Percentiles rank a stretch among this genome's conserved stretches.
Conservation (phyloP, 2,888 invertebrate species). For the Archips xylosteana region DNA sequence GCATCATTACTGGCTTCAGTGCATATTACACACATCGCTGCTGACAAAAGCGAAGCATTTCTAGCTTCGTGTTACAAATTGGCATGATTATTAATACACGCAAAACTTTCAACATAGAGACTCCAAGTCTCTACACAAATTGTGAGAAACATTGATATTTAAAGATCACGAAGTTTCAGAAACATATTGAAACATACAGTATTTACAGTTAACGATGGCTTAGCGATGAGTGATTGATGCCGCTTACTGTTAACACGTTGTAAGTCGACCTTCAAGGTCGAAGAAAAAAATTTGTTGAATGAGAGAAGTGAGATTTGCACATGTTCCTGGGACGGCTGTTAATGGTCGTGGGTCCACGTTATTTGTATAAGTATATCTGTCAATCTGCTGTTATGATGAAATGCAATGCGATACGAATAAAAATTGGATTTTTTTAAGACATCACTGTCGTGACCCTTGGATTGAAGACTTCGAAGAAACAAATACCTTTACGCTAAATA, state of each 20-base stretch:
- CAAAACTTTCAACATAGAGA: constrained; percentile 12
- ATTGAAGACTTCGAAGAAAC: no score
- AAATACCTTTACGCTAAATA: no score
- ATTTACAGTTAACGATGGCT: neutral
- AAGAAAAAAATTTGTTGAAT: constrained; percentile 5
- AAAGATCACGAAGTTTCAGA: neutral
- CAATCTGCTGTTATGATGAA: no score
- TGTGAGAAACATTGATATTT: neutral
- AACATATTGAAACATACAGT: neutral
- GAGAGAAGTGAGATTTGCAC: neutral
- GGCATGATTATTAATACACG: constrained; percentile 9
- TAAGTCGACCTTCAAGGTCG: neutral
- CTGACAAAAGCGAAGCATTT: constrained; percentile 31
- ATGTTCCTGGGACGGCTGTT: neutral
- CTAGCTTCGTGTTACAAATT: constrained; percentile 14
- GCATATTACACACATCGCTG: constrained; percentile 21
- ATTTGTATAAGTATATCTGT: no score
- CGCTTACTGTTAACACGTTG: neutral
- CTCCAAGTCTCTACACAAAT: neutral
- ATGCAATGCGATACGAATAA: no score
- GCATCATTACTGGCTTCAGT: constrained; percentile 1
- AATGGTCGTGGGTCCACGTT: neutral
- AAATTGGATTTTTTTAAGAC: no score
- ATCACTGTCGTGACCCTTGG: no score
- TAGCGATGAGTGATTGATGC: neutral